phyloP scores from a whole-genome alignment of 1,140 invertebrate species.

The Drosophila ambigua region DNA sequence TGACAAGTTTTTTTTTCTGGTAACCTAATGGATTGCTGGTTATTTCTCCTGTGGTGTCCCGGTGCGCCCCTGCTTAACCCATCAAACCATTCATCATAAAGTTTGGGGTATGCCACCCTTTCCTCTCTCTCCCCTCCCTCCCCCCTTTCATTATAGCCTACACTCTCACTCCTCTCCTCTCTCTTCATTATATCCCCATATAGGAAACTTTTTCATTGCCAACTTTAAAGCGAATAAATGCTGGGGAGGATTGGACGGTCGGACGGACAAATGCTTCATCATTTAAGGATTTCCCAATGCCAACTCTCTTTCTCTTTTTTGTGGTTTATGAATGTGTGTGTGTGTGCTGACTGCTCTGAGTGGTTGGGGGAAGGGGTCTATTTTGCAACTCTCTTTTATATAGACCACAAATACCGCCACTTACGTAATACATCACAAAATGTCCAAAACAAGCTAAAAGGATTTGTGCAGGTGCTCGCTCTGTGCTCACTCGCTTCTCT shows the following conservation, averaged over 20 bases:
- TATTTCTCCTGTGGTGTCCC: background rate
- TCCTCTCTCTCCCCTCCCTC: background rate
- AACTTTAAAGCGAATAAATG: slow-evolving; percentile 56
- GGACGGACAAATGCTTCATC: slow-evolving; percentile 45
- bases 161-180: slow-evolving; percentile 33
- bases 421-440: slow-evolving; percentile 81
- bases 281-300: slow-evolving; percentile 71
- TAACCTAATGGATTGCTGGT: slow-evolving; percentile 41
- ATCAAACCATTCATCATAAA: no score
- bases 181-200: slow-evolving; percentile 35
- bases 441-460: slow-evolving; percentile 78
- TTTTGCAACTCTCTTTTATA: slow-evolving; percentile 64
- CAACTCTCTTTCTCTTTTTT: slow-evolving; percentile 31
- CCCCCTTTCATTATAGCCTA: slow-evolving; percentile 38
- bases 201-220: slow-evolving; percentile 63
- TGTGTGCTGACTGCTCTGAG: slow-evolving; percentile 28
- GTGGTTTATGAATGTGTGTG: slow-evolving; percentile 11
- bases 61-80: no score
- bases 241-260: no score
- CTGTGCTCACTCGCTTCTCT: no score
- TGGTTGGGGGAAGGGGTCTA: slow-evolving; percentile 23
- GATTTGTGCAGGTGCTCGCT: slow-evolving; percentile 58
- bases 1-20: slow-evolving; percentile 28
- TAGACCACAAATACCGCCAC: slow-evolving; percentile 73
- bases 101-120: no score